Conservation (phyloP, 2,888 invertebrate species). For the Seira sanloemensis region DNA sequence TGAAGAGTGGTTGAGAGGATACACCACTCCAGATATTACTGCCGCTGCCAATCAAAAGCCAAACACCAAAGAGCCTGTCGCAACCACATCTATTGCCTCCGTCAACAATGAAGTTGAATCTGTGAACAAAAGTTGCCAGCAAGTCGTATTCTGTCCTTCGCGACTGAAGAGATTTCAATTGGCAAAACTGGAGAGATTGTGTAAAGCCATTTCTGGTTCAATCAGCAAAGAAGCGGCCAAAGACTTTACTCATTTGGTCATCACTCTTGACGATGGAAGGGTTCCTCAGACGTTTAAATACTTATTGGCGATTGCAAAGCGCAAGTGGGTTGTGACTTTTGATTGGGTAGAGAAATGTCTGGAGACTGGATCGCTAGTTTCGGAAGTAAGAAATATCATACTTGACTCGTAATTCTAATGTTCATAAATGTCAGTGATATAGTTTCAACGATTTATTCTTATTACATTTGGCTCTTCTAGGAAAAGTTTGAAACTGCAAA, state of each 20-base stretch:
- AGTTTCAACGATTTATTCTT: too few species aligned
- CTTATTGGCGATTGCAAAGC: constrained; percentile 69
- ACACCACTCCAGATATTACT: too few species aligned
- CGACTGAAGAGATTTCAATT: constrained; percentile 56
- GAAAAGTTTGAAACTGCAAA: background rate
- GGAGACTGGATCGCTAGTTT: constrained; percentile 47
- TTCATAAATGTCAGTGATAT: background rate
- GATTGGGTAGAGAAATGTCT: constrained; percentile 70
- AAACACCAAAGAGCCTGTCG: too few species aligned
- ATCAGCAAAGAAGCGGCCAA: constrained; percentile 53
- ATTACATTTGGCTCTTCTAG: background rate
- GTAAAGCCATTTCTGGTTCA: constrained; percentile 58
- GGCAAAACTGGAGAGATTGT: constrained; percentile 45
- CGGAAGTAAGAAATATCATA: constrained; percentile 64
- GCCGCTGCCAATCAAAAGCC: too few species aligned
- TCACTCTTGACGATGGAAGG: constrained; percentile 58
- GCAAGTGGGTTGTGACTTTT: constrained; percentile 71
- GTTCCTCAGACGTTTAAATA: constrained; percentile 72
- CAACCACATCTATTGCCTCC: too few species aligned
- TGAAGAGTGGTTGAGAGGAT: too few species aligned
- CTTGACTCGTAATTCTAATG: background rate
- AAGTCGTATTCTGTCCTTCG: constrained; percentile 66
- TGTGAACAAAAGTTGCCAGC: too few species aligned
- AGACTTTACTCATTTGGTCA: constrained; percentile 69
- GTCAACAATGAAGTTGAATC: too few species aligned